phyloP scores from a whole-genome alignment of 2,888 invertebrate genomes.

The Drosophila sordidapex region DNA sequence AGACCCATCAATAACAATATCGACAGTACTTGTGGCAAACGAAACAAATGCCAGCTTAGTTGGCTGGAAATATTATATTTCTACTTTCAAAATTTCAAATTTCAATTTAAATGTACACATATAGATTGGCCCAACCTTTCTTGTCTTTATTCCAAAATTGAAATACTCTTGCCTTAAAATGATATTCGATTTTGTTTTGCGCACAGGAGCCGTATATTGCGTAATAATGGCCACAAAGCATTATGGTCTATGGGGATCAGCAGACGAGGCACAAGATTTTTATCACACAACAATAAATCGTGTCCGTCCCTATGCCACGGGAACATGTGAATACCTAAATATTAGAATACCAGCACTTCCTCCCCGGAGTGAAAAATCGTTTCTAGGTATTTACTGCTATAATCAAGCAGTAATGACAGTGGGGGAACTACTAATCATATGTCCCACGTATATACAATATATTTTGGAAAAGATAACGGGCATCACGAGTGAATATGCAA shows the following conservation, averaged over 20 bases:
- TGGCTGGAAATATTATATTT: background rate
- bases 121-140: background rate
- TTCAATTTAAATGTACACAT: background rate
- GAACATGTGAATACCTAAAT: constrained; percentile 43
- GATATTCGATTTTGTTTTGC: constrained; percentile 48
- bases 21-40: constrained; percentile 58
- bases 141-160: background rate
- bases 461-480: constrained; percentile 39
- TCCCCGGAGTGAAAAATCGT: constrained; percentile 50
- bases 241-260: constrained; percentile 55
- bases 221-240: constrained; percentile 54
- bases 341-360: constrained; percentile 59
- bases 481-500: background rate
- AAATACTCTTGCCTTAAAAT: constrained; percentile 21
- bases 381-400: constrained; percentile 56
- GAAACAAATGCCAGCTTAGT: constrained; percentile 22
- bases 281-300: constrained; percentile 31
- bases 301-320: constrained; percentile 42
- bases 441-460: constrained; percentile 41
- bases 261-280: constrained; percentile 40
- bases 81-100: constrained; percentile 42
- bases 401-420: constrained; percentile 49
- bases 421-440: constrained; percentile 39
- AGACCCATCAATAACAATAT: constrained; percentile 58
- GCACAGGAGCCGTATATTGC: constrained; percentile 56